Base-by-base conservation (phyloP, 2,888 invertebrate species). In the Megastigmus dorsalis region DNA sequence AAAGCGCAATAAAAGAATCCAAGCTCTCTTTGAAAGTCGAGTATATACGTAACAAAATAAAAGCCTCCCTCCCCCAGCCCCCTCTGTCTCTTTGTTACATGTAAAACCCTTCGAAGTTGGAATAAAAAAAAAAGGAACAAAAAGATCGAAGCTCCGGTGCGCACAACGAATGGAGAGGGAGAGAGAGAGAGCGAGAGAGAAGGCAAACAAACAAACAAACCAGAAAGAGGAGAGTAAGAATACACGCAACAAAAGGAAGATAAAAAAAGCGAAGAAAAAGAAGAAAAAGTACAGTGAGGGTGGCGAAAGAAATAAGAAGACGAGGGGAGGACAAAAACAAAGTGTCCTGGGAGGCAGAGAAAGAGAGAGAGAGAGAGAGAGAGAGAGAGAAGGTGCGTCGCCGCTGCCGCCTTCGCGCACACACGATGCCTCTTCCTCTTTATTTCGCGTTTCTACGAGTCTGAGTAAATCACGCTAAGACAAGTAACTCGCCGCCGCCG, bases 391-490 rank as follows among this genome's bases (percentile, higher is more conserved):
- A n/a, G n/a, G n/a, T n/a, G n/a, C n/a, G n/a, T n/a, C n/a, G n/a
- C n/a, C n/a, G n/a, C n/a, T n/a, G n/a, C n/a, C n/a, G n/a, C n/a
- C n/a, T n/a, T n/a, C n/a, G n/a, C n/a, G n/a, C n/a, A n/a, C n/a
- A 15, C 33, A 69, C 69, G 69, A 74, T 74, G 67, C 68, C 36
- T 74, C 67, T 73, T 62, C 41, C 55, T 67, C 67, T 38, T 65
- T 62, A 66, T 73, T 60, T 54, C 62, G 20, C 68, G 38, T n/a
- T 38, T 41, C 18, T 33, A 18, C 33, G 15, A 13, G 38, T 33
- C 54, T 5, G 48, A 75, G 70, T 75, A 75, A 70, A 75, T 75
- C 70, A 75, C 75, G 59, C 38, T 70, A 70, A 75, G 75, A 70
- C 69, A 75, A 60, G 43, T 36, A n/a, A 30, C 63, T 36, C 18